phyloP scores from a whole-genome alignment of 1,140 invertebrate species.

The Wiebesia pumilae region DNA sequence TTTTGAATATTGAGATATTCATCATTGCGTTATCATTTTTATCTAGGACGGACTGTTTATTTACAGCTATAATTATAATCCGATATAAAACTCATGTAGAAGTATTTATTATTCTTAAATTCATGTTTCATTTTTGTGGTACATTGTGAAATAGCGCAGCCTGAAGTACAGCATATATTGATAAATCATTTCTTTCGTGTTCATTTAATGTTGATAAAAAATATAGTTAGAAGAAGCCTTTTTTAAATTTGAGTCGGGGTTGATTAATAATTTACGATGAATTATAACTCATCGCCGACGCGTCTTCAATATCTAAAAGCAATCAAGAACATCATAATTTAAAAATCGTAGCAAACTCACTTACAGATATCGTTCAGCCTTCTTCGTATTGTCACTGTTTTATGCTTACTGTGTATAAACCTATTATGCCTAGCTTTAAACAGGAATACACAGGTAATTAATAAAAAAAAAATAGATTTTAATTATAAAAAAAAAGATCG shows the following conservation, averaged over 20 bases:
- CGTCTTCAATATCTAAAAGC: constrained; percentile 30
- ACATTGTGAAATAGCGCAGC: too few species aligned
- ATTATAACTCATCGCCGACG: constrained; percentile 25
- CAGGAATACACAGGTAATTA: not conserved
- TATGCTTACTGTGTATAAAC: not conserved
- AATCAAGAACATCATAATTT: constrained; percentile 44
- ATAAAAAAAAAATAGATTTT: not conserved
- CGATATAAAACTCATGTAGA: too few species aligned
- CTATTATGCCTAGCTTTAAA: not conserved
- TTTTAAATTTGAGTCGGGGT: constrained; percentile 23
- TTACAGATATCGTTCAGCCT: not conserved
- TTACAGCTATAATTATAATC: too few species aligned
- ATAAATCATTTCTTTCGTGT: not conserved
- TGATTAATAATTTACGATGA: constrained; percentile 27
- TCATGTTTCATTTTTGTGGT: too few species aligned
- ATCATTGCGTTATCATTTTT: too few species aligned
- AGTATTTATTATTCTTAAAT: not conserved
- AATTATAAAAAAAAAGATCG: not conserved
- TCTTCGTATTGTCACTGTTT: not conserved
- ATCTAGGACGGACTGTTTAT: too few species aligned
- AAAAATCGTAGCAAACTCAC: constrained; percentile 26
- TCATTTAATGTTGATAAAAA: constrained; percentile 23
- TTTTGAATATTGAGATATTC: too few species aligned
- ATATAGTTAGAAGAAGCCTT: not conserved
- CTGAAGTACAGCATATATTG: too few species aligned